These are phyloP conservation scores for Bovichtus variegatus DNA, from an alignment of 2,797 vertebrate genomes.

Conservation along the genomic window DNA sequence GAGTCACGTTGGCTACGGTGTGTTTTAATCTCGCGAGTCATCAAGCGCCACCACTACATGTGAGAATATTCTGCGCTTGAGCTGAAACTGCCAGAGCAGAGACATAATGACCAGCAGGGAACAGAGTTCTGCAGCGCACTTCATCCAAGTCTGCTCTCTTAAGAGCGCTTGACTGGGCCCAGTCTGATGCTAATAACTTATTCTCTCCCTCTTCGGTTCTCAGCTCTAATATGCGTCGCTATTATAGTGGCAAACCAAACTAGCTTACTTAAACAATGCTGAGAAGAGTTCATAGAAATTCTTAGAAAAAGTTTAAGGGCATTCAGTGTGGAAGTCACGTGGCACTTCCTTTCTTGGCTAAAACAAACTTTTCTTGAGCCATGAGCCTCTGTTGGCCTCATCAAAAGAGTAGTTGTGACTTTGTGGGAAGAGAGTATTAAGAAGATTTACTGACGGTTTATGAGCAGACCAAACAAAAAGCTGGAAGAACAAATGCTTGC, in stretches of 20 bases:
- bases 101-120: neutral
- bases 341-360: conserved; percentile 55
- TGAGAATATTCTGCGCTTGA: neutral
- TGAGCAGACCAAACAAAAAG: conserved; percentile 13
- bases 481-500: neutral
- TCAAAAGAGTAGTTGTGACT: conserved; percentile 51
- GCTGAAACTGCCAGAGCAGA: neutral
- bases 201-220: conserved; percentile 48
- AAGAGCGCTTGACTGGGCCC: conserved; percentile 69
- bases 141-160: conserved; percentile 72
- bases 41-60: neutral
- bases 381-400: conserved; percentile 4
- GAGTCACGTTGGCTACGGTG: neutral
- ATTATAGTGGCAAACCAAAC: conserved; percentile 68
- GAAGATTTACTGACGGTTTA: conserved; percentile 25
- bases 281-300: conserved; percentile 77
- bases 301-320: conserved; percentile 47
- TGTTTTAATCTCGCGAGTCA: conserved; percentile 7
- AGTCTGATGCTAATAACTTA: conserved; percentile 80
- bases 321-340: conserved; percentile 67
- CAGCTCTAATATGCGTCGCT: conserved; percentile 57
- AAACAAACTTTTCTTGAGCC: conserved; percentile 60
- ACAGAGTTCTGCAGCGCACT: conserved; percentile 53
- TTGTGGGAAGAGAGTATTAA: conserved; percentile 18
- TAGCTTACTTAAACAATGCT: conserved; percentile 73